Percentiles rank a stretch among this genome's conserved stretches.
phyloP scores from a whole-genome alignment of 1,140 invertebrate genomes.

The Brachionus rotundiformis region DNA sequence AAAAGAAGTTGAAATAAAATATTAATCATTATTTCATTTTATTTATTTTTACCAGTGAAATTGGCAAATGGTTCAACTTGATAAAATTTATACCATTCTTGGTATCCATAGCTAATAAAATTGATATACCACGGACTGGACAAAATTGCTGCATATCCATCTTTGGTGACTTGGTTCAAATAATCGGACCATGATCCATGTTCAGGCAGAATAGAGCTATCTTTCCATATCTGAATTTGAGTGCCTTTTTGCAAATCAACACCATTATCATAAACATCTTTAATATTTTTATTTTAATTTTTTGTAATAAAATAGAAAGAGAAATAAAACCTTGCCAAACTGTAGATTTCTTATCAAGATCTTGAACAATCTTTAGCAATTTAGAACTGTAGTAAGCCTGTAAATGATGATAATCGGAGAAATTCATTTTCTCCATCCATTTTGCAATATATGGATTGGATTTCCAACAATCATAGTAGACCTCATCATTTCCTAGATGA shows the following conservation, averaged over 20 bases:
- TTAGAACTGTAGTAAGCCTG: conserved; percentile 64
- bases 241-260: conserved; percentile 41
- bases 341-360: conserved; percentile 18
- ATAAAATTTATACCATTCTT: conserved; percentile 52
- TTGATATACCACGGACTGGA: conserved; percentile 86
- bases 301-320: too few relatives aligned
- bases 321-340: conserved; percentile 46
- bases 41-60: conserved; percentile 57
- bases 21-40: neutral
- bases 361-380: conserved; percentile 50
- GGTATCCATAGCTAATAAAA: conserved; percentile 69
- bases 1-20: conserved; percentile 10
- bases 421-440: conserved; percentile 72
- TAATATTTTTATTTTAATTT: conserved; percentile 73
- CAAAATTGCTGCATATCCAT: conserved; percentile 71
- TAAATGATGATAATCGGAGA: conserved; percentile 60
- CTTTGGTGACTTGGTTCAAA: conserved; percentile 64
- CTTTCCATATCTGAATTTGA: conserved; percentile 53
- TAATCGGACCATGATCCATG: conserved; percentile 53
- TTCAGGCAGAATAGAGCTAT: neutral
- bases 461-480: conserved; percentile 79
- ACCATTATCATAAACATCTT: conserved; percentile 53
- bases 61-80: conserved; percentile 53
- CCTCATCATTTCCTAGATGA: conserved; percentile 81
- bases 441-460: conserved; percentile 73